Evolutionary conservation across 1,140 invertebrate species (phyloP).

Genomic region (Procambarus clarkii): DNA sequence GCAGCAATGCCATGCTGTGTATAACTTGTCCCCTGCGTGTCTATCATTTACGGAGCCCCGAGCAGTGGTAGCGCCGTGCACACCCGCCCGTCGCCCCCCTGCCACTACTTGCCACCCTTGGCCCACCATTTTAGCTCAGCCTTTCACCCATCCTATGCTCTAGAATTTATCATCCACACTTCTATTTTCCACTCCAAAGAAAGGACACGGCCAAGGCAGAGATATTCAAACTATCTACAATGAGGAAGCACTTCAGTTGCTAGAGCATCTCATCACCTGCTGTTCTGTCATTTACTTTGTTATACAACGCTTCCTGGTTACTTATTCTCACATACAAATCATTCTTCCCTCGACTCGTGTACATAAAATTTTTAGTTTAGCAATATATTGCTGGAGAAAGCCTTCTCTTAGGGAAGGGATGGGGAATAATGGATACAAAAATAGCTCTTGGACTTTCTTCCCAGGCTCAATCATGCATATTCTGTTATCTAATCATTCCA

Average conservation of each 20-base stretch:
- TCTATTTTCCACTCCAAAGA: background rate
- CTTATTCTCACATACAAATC: background rate
- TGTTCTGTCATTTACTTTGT: background rate
- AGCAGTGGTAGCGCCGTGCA: constrained; percentile 18
- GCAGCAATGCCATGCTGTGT: constrained; percentile 37
- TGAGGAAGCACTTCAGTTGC: background rate
- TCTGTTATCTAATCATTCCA: background rate
- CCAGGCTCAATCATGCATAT: constrained; percentile 35
- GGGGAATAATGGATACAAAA: constrained; percentile 39
- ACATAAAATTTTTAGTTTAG: background rate
- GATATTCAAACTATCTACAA: background rate
- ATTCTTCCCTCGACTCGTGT: background rate
- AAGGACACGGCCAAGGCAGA: background rate
- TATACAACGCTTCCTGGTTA: background rate
- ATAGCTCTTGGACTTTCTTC: constrained; percentile 46
- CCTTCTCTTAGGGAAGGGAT: constrained; percentile 17
- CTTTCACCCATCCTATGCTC: constrained; percentile 1
- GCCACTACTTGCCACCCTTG: constrained; percentile 10
- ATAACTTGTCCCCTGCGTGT: too few relatives aligned
- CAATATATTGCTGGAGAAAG: constrained; percentile 40
- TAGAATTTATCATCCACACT: background rate
- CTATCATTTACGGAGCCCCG: constrained; percentile 51
- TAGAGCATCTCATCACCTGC: constrained; percentile 17
- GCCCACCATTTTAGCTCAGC: constrained; percentile 4
- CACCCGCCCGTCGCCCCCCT: constrained; percentile 28